Evolutionary conservation across 1,140 invertebrate species (phyloP), one percentile per base, ranked within the genome.

Genomic region (Lerema accius): DNA sequence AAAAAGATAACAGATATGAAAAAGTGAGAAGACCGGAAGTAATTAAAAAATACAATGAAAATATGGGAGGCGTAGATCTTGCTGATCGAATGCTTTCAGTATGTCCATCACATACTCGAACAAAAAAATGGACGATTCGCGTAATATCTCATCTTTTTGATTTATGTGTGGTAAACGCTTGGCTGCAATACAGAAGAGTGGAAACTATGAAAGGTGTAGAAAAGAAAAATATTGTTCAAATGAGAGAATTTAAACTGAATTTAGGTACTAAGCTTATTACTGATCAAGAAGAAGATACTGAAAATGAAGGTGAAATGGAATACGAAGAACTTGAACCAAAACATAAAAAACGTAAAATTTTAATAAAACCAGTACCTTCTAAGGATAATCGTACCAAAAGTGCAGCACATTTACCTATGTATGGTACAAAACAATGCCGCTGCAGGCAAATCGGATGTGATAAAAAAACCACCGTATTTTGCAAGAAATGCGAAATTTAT

Each of bases 1-100:
- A 62, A 19, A 37, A 28, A 49, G 77, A 75, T 58, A 86, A 86
- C 72, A 61, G 71, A 68, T 71, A 81, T 17, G 63, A 65, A 9
- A 65, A 51, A n/a, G 66, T 70, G 0, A 45, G 23, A 45, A 61
- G 65, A 42, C 63, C 63, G 16, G 19, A 11, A n/a, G 46, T 63
- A 9, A 32, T 67, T n/a, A 50, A 62, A 40, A 5, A 2, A 7
- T 74, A 71, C 43, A 79, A 77, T 39, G 4, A 63, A 23, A 73
- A 80, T 45, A 73, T 78, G 70, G 60, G 70, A 40, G 72, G 68
- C 6, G 69, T 75, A 1, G 74, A 80, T 37, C 62, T 66, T 10
- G 40, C 62, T 19, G 73, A 78, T 28, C 49, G 71, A 53, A 68
- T 51, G 35, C 19, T 63, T 6, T 45, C 61, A 9, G 53, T 63